Evolutionary conservation across 2,113 vertebrate species (phyloP), one percentile per base, ranked within the genome.

Genomic region (Myrmophylax atrothorax): DNA sequence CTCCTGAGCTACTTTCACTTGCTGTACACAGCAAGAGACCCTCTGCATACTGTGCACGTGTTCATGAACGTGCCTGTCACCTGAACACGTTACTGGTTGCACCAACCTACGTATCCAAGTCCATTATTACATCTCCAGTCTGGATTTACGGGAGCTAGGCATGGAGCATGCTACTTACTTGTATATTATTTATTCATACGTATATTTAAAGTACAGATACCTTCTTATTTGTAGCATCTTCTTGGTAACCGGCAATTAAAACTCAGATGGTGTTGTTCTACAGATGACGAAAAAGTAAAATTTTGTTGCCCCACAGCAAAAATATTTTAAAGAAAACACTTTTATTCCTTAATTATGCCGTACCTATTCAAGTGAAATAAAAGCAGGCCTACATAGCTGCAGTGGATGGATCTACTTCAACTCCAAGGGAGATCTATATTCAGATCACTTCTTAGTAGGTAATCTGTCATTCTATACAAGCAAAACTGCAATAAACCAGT

Each of bases 401-500:
- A 62, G 62, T 35, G 50, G 25, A 82, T 85, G 78, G 62, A 73
- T 85, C 75, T 74, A 50, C 79, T 77, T 83, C 64, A 69, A 0
- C 50, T 94, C 52, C 84, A 22, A 60, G 49, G 42, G 73, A 93
- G 81, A 87, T 96, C 91, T 91, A 46, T 69, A 96, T 91, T 95
- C 91, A 69, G 81, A 95, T 86, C 89, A 94, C 74, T 89, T 89
- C 72, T 33, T 90, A 90, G 79, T 47, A 84, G 95, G 72, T 94
- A 70, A 93, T 96, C 90, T 93, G 72, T 80, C 79, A 94, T 97
- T 97, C 94, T 62, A 12, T 74, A 81, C 90, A 70, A 90, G 88
- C 85, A 86, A 88, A 96, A 94, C 86, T 92, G 92, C 95, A 88
- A 88, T 92, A 93, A 94, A 69, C 67, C 79, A 62, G 88, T 88